Conservation (phyloP, 2,888 invertebrate species). For the Pseudococcus jackbeardsleyi region DNA sequence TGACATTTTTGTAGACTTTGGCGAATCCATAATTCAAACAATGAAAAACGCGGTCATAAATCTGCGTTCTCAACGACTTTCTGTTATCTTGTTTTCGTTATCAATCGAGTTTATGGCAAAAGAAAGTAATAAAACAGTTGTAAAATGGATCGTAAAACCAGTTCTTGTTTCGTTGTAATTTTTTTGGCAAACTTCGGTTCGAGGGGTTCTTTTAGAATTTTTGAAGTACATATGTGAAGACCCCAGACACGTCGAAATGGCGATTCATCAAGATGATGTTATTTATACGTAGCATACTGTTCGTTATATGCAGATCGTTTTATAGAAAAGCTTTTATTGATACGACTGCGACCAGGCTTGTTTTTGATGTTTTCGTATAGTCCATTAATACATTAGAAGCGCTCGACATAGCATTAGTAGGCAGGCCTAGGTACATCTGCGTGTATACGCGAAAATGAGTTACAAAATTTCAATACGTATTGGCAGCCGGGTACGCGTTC, state of each 20-base stretch:
- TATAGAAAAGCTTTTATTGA: neutral
- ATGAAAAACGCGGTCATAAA: neutral
- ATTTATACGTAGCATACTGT: neutral
- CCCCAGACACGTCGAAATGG: neutral
- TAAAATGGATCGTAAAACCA: neutral
- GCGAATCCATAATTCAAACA: constrained; percentile 17
- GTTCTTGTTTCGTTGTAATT: neutral
- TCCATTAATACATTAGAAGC: neutral
- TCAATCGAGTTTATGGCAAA: neutral
- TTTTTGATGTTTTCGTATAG: constrained; percentile 9
- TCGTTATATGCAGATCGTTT: neutral
- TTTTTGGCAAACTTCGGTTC: neutral
- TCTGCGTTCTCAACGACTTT: constrained; percentile 7
- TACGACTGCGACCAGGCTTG: neutral
- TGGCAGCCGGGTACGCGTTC: neutral
- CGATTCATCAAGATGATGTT: neutral
- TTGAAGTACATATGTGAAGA: too few relatives aligned
- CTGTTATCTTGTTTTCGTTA: neutral
- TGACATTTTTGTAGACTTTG: neutral
- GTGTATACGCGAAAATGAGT: neutral
- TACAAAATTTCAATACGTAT: neutral
- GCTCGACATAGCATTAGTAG: neutral
- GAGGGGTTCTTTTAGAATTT: neutral
- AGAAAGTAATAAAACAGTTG: neutral
- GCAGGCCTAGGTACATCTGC: neutral